These are phyloP conservation scores for Ladona fulva DNA, from an alignment of 1,140 invertebrate genomes.

Conservation along the genomic window DNA sequence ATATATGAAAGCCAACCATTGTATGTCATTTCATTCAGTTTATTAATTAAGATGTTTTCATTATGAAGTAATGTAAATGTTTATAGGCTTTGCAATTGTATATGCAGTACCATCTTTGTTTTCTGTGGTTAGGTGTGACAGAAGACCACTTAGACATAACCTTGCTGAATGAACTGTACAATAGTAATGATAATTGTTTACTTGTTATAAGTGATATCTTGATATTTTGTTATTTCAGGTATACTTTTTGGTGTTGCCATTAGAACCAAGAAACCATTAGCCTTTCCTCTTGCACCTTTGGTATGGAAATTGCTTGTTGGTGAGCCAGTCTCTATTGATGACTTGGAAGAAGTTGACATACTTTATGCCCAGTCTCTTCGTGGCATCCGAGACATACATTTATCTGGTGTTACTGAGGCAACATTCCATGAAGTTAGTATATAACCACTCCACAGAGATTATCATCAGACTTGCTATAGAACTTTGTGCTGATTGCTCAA, in stretches of 20 bases:
- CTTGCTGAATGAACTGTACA: too few relatives aligned
- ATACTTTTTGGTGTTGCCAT: constrained; percentile 51
- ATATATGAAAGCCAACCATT: too few relatives aligned
- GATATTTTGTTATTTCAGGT: constrained; percentile 36
- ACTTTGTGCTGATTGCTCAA: neutral
- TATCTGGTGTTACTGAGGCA: constrained; percentile 47
- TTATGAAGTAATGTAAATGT: too few relatives aligned
- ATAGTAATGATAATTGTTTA: too few relatives aligned
- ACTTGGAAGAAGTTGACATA: constrained; percentile 55
- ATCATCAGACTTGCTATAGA: neutral
- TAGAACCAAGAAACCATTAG: constrained; percentile 49
- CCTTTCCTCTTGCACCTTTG: constrained; percentile 51
- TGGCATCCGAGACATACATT: constrained; percentile 49
- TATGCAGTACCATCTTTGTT: too few relatives aligned
- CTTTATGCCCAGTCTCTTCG: constrained; percentile 51
- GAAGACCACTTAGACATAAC: too few relatives aligned
- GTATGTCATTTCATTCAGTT: too few relatives aligned
- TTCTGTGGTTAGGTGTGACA: too few relatives aligned
- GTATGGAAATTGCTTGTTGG: constrained; percentile 58
- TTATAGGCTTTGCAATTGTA: too few relatives aligned
- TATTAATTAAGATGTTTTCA: too few relatives aligned
- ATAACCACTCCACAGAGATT: too few relatives aligned
- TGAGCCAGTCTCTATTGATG: constrained; percentile 47
- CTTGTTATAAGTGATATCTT: too few relatives aligned
- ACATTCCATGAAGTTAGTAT: constrained; percentile 50